Evolutionary conservation across 2,113 vertebrate genomes (phyloP), one percentile per base, ranked within the genome.

Genomic region (Larimichthys polyactis): DNA sequence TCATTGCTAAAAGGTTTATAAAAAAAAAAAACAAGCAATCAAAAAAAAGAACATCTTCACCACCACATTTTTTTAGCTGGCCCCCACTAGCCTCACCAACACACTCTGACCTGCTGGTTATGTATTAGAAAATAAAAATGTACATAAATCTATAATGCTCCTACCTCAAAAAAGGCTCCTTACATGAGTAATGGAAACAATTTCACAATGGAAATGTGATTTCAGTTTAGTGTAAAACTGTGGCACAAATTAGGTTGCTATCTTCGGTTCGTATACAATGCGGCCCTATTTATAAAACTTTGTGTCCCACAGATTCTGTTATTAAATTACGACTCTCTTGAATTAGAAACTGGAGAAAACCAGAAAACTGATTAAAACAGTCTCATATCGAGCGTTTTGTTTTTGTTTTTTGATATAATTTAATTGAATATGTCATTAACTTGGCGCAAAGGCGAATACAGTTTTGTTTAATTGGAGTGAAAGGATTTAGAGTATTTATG

Each of bases 401-500:
- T 76, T 55, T 4, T 43, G 57, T 59, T 49, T 43, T 22, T 55
- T 72, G 11, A 63, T 59, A 11, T 22, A 5, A 27, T 84, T 46
- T 54, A 4, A 70, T 52, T 59, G 15, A 66, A 22, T 4, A 65
- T 54, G 32, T 55, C 59, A 64, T 75, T 84, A 86, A 67, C 8
- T 79, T 40, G 1, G 11, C 32, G 27, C 78, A 36, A 22, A 79
- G 44, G 7, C n/a, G 51, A 84, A 70, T 60, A n/a, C 24, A 71
- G 66, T 70, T 36, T 62, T 63, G 74, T 74, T 55, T 75, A 52
- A 57, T 44, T 76, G 29, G 36, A 73, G 57, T 82, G 0, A 81
- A 66, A 78, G 52, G 51, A 87, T 90, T 78, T 64, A 17, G 54
- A 73, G 48, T 75, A 14, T 82, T 84, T 74, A 67, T 79, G 44